Conservation (phyloP, 2,888 invertebrate species). For the Tethea ocularis region DNA sequence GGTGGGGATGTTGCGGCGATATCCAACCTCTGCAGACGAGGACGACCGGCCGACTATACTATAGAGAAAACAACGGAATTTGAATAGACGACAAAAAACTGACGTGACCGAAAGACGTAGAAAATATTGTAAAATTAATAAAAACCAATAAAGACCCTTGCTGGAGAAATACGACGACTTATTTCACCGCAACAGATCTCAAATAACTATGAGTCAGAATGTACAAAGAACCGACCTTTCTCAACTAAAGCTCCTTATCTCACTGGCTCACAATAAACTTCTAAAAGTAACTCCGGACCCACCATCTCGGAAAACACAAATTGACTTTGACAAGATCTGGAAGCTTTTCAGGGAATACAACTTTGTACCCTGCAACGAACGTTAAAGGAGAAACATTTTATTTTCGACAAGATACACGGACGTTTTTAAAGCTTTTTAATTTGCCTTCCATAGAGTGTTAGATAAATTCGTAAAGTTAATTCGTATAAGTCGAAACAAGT, state of each 20-base stretch:
- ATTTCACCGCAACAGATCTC: too few relatives aligned
- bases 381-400: background rate
- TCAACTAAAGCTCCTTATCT: conserved; percentile 6
- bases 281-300: background rate
- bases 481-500: background rate
- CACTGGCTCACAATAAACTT: conserved; percentile 7
- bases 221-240: background rate
- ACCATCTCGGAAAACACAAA: background rate
- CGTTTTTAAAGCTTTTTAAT: background rate
- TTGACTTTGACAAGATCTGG: conserved; percentile 3
- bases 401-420: background rate
- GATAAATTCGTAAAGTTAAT: too few relatives aligned
- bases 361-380: background rate
- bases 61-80: too few relatives aligned
- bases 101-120: too few relatives aligned
- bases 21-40: too few relatives aligned
- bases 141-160: too few relatives aligned
- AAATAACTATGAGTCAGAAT: background rate
- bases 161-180: too few relatives aligned
- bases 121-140: too few relatives aligned
- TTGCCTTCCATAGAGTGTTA: background rate
- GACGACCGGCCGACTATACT: too few relatives aligned
- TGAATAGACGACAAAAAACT: too few relatives aligned
- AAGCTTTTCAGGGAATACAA: background rate
- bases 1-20: too few relatives aligned